Conservation (phyloP, 1,140 invertebrate species). For the Metopolophium dirhodum region DNA sequence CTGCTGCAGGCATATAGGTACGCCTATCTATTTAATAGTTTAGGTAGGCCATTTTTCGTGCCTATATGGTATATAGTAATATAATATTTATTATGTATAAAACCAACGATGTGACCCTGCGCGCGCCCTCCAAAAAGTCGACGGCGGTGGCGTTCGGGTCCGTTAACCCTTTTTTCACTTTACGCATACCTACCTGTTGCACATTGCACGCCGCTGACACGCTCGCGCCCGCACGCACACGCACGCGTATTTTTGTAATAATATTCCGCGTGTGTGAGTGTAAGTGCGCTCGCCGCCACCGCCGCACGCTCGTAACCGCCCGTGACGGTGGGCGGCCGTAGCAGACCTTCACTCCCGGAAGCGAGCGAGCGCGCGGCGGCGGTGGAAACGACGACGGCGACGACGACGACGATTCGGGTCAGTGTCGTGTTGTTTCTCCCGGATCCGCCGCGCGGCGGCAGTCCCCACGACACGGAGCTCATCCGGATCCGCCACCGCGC, state of each 20-base stretch:
- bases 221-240: not conserved
- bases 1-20: not conserved
- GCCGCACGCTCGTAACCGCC: not conserved
- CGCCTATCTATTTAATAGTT: not conserved
- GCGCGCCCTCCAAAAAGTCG: not conserved
- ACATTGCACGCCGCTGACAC: not conserved
- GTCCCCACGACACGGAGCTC: slow-evolving; percentile 49
- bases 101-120: not conserved
- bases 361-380: slow-evolving; percentile 5
- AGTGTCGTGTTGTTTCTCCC: slow-evolving; percentile 57
- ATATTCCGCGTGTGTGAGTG: not conserved
- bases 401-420: slow-evolving; percentile 55
- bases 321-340: not conserved
- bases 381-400: slow-evolving; percentile 3
- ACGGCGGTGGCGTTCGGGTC: slow-evolving; percentile 27
- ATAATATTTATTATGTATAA: not conserved
- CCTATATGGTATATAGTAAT: not conserved
- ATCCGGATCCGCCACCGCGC: slow-evolving; percentile 44
- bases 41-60: not conserved
- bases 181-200: slow-evolving; percentile 36
- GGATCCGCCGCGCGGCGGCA: slow-evolving; percentile 31
- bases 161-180: slow-evolving; percentile 51
- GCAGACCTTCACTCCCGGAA: slow-evolving; percentile 55
- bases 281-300: not conserved
- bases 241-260: not conserved